phyloP scores from a whole-genome alignment of 2,888 invertebrate species.

The Mactromeris polynyma region DNA sequence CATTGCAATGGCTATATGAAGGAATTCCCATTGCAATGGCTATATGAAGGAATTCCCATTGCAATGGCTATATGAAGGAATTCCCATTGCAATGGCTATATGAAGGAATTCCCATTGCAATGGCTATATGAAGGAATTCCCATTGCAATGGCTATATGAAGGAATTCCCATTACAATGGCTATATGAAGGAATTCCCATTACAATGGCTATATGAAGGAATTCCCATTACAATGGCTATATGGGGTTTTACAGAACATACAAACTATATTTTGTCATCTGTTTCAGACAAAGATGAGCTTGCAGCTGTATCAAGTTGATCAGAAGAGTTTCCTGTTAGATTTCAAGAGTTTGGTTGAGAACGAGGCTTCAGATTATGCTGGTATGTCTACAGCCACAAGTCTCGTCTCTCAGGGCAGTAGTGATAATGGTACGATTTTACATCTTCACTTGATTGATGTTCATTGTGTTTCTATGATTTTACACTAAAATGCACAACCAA shows the following conservation, averaged over 20 bases:
- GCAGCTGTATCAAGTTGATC: conserved; percentile 99
- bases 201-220: too few species aligned
- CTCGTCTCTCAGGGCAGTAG: conserved; percentile 41
- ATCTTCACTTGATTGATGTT: background rate
- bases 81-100: too few species aligned
- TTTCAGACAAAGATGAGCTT: conserved; percentile 94
- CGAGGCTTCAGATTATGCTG: conserved; percentile 10
- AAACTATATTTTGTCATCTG: background rate
- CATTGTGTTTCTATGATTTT: background rate
- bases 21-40: too few species aligned
- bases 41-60: too few species aligned
- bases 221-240: too few species aligned
- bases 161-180: too few species aligned
- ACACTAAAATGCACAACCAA: background rate
- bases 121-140: too few species aligned
- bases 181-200: too few species aligned
- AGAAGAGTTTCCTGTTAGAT: conserved; percentile 98
- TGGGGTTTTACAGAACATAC: background rate
- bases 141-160: too few species aligned
- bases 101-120: too few species aligned
- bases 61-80: too few species aligned
- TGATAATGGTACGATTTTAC: conserved; percentile 19
- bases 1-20: too few species aligned
- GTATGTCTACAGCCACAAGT: conserved; percentile 36
- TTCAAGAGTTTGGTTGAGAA: conserved; percentile 93